Evolutionary conservation across 2,113 vertebrate genomes (phyloP).

Genomic region (Trichechus manatus): DNA sequence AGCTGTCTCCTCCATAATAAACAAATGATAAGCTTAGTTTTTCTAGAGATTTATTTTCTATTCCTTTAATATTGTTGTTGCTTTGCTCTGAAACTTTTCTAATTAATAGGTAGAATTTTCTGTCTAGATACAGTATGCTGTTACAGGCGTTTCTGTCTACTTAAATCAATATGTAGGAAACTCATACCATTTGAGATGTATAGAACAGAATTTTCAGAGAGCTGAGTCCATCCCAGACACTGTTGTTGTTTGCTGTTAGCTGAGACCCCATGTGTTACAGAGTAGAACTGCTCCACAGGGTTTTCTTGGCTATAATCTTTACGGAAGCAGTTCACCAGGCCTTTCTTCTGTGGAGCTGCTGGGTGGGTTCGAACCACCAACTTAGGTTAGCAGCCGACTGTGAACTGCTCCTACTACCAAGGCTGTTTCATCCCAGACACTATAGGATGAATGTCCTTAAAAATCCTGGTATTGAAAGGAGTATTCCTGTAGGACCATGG

Average conservation of each 20-base stretch:
- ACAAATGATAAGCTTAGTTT: not conserved
- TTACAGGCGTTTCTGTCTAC: not conserved
- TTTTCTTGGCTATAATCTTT: no score
- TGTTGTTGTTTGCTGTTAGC: no score
- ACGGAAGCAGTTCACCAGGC: no score
- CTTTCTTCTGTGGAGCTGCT: no score
- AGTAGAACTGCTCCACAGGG: no score
- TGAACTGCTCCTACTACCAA: no score
- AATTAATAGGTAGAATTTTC: not conserved
- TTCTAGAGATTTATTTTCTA: slow-evolving; percentile 2
- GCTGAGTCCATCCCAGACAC: no score
- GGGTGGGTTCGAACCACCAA: no score
- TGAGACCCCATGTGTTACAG: no score
- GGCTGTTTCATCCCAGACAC: not conserved
- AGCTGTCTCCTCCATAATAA: not conserved
- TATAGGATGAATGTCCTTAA: not conserved
- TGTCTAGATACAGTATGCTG: not conserved
- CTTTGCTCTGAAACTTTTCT: slow-evolving; percentile 24
- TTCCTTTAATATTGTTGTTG: not conserved
- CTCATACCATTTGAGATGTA: not conserved
- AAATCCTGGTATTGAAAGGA: not conserved
- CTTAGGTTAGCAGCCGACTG: no score
- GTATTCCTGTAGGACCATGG: not conserved
- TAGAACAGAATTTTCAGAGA: not conserved
- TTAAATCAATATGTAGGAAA: not conserved